Evolutionary conservation across 2,797 vertebrate species (phyloP), one percentile per base, ranked within the genome.

Genomic region (Gobionotothen gibberifrons): DNA sequence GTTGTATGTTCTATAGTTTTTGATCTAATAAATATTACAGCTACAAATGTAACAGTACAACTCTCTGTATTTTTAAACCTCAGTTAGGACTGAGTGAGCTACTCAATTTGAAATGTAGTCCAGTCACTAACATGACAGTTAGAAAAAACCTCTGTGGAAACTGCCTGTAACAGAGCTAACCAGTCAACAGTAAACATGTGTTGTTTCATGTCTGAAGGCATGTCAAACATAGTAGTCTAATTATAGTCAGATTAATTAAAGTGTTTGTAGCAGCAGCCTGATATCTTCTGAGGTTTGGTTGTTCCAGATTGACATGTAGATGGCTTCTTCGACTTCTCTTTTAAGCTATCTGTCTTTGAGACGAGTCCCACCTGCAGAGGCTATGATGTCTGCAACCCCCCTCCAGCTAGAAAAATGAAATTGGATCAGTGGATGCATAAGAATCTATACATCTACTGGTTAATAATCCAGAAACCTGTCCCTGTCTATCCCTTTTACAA

Each of bases 1-100:
- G 15, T 53, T 67, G 36, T n/a, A 46, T 29, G 67, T 57, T 75
- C 51, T 54, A 13, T 6, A 48, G 43, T 42, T 21, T 21, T 14
- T 49, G 53, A n/a, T 43, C 53, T 4, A n/a, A 44, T 29, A 62
- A 46, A 57, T 17, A 5, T 57, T 19, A 51, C 0, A 0, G 26
- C 26, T 44, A 29, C 29, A 74, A 66, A 70, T 67, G 2, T 36
- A 36, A 36, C 32, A 36, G 32, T 21, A 46, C 1, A 62, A 52
- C 55, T 55, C 46, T 58, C 59, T 54, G 13, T 42, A 44, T n/a
- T 36, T 62, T 44, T 43, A 17, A 53, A 46, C 36, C 9, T 19
- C 42, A 48, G 36, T 64, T 42, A 47, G 59, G 16, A 22, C 59
- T 39, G 48, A 56, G 56, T 55, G 36, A 1, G 0, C 3, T 1